A percentile compares a stretch with the other conserved stretches of the same genome.
Conservation (phyloP, 2,113 vertebrate genomes). For the Gallinago jamesoni region DNA sequence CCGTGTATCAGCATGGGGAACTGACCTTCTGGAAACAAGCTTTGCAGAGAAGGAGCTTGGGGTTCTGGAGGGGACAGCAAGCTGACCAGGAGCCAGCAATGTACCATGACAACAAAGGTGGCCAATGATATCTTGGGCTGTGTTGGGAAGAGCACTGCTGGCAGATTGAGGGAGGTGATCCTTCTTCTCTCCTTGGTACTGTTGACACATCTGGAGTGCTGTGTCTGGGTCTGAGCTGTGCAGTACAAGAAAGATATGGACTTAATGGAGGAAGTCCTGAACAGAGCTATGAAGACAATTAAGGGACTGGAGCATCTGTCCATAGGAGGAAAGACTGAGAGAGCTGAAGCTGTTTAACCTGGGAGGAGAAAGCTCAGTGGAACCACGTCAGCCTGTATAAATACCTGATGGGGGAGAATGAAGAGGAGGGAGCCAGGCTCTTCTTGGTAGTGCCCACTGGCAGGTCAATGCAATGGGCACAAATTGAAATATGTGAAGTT, state of each 20-base stretch:
- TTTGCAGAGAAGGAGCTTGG: neutral
- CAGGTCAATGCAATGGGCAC: neutral
- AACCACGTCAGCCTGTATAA: neutral
- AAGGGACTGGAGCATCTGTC: neutral
- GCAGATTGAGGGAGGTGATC: neutral
- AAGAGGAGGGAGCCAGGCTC: neutral
- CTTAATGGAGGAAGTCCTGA: neutral
- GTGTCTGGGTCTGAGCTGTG: neutral
- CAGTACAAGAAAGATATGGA: neutral
- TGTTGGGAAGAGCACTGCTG: neutral
- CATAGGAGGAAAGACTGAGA: neutral
- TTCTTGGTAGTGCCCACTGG: neutral
- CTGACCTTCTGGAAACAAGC: neutral
- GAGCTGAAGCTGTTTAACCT: neutral
- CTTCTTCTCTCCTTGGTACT: neutral
- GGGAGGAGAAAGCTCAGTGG: neutral
- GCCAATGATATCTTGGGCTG: neutral
- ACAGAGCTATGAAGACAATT: neutral
- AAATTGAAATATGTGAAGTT: neutral
- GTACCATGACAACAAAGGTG: neutral
- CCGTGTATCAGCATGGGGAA: neutral
- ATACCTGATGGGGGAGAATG: too few relatives aligned
- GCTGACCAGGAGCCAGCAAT: neutral
- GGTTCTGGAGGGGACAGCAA: neutral
- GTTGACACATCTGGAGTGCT: too few relatives aligned